A percentile compares a stretch with the other conserved stretches of the same genome.
These are phyloP conservation scores for Falco cherrug DNA, from an alignment of 2,797 vertebrate species.

Conservation along the genomic window DNA sequence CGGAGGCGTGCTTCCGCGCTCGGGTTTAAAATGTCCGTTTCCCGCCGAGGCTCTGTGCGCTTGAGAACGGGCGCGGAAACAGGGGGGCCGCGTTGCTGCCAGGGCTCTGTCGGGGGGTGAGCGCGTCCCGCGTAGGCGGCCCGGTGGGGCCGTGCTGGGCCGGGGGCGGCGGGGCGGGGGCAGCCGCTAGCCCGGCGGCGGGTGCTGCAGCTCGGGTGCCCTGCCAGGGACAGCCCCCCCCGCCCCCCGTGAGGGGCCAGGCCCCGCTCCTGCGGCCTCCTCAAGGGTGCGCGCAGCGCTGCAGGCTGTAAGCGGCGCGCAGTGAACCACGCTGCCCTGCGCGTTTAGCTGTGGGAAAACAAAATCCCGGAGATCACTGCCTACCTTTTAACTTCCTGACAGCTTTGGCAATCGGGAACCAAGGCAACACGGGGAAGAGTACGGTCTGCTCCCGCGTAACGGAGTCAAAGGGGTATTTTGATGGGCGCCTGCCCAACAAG, in stretches of 20 bases:
- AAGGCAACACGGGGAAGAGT: neutral
- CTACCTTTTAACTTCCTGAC: neutral
- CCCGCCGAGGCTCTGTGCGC: neutral
- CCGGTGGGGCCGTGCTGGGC: too few species aligned
- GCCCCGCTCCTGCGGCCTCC: fast-evolving
- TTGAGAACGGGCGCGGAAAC: fast-evolving
- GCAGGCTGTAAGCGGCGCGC: fast-evolving
- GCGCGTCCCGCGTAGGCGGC: too few species aligned
- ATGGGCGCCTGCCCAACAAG: neutral
- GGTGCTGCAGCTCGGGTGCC: fast-evolving
- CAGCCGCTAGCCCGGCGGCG: too few species aligned
- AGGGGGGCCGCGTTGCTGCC: fast-evolving
- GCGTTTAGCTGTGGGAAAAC: neutral
- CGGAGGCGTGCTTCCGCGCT: neutral
- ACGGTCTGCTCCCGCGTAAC: neutral
- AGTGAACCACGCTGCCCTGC: neutral
- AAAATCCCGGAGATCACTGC: neutral
- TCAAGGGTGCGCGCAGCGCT: neutral
- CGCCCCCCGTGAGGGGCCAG: too few species aligned
- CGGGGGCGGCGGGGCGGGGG: too few species aligned
- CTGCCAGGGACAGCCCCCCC: fast-evolving
- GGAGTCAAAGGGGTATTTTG: neutral
- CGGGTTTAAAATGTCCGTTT: neutral
- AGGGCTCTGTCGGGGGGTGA: fast-evolving
- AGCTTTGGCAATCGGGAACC: neutral